A percentile compares a stretch with the other conserved stretches of the same genome.
Evolutionary conservation across 2,113 vertebrate genomes (phyloP).

Genomic region (Cairina moschata): DNA sequence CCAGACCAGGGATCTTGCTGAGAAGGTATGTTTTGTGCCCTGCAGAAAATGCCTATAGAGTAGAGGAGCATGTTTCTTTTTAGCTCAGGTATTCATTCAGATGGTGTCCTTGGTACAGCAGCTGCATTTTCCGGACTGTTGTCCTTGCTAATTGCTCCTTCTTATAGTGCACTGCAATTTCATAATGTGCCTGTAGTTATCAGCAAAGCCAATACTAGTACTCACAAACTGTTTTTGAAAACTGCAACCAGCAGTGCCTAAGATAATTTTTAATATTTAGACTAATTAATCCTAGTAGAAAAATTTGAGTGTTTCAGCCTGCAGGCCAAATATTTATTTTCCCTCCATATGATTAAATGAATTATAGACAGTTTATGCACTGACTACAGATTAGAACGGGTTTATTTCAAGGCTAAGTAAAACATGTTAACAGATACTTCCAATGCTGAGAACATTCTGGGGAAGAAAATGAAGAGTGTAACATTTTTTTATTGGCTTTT

Average conservation of each 20-base stretch:
- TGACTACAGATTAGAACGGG: not conserved
- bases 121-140: not conserved
- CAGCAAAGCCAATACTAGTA: constrained; percentile 3
- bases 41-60: not conserved
- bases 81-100: constrained; percentile 57
- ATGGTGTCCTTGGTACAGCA: not conserved
- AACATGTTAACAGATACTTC: not conserved
- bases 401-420: not conserved
- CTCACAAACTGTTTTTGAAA: constrained; percentile 4
- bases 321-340: not conserved
- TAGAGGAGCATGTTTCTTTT: not conserved
- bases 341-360: not conserved
- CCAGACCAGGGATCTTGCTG: not conserved
- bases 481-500: not conserved
- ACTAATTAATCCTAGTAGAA: not conserved
- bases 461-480: not conserved
- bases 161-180: not conserved
- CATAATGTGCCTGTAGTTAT: not conserved
- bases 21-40: not conserved
- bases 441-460: not conserved
- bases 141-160: constrained; percentile 5
- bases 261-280: not conserved
- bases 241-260: constrained; percentile 66
- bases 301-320: not conserved
- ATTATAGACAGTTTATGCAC: not conserved